A percentile compares a stretch with the other conserved stretches of the same genome.
phyloP scores from a whole-genome alignment of 2,888 invertebrate species.

The Pandemis heparana region DNA sequence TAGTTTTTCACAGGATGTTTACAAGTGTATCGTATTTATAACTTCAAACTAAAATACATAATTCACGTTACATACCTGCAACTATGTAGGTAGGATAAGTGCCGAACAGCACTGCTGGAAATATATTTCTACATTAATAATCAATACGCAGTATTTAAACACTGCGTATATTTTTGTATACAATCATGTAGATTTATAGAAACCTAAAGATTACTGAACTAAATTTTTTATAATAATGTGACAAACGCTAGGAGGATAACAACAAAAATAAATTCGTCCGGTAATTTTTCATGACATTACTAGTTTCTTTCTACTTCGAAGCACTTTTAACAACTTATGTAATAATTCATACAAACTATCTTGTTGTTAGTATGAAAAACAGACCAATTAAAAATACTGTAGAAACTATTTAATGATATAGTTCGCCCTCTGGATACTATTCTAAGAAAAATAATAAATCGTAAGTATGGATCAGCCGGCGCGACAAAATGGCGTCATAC shows the following conservation, averaged over 20 bases:
- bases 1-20: background rate
- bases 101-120: conserved; percentile 37
- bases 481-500: conserved; percentile 85
- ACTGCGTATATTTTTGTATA: background rate
- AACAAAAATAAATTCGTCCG: conserved; percentile 32
- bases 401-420: conserved; percentile 46
- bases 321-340: conserved; percentile 34
- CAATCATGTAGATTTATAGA: background rate
- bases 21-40: background rate
- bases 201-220: background rate
- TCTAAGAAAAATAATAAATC: conserved; percentile 65
- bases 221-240: background rate
- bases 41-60: background rate
- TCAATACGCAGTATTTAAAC: conserved; percentile 18
- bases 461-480: conserved; percentile 83
- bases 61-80: conserved; percentile 15
- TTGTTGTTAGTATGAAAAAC: conserved; percentile 10
- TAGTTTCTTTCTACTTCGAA: conserved; percentile 21
- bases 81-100: conserved; percentile 31
- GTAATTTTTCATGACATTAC: conserved; percentile 35
- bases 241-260: conserved; percentile 17
- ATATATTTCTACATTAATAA: conserved; percentile 35
- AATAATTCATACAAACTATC: conserved; percentile 18
- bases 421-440: conserved; percentile 58
- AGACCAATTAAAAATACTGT: conserved; percentile 11